Evolutionary conservation across 2,797 vertebrate genomes (phyloP).

Genomic region (Eulemur coronatus): DNA sequence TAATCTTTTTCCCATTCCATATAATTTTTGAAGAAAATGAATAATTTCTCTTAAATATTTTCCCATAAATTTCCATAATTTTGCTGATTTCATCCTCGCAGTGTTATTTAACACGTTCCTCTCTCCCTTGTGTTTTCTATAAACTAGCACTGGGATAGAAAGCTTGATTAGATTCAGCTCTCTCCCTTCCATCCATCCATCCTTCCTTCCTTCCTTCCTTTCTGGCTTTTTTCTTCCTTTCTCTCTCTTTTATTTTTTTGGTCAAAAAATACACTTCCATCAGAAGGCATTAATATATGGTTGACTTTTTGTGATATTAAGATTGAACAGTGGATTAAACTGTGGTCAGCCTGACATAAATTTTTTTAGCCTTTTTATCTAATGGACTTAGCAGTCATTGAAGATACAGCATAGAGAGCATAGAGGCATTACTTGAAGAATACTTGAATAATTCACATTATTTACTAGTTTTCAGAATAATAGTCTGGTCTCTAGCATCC

Average conservation of each 20-base stretch:
- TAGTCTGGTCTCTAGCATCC: not conserved
- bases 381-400: not conserved
- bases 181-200: not conserved
- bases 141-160: not conserved
- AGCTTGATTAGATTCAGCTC: not conserved
- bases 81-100: not conserved
- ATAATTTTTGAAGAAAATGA: not conserved
- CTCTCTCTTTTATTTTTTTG: not conserved
- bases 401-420: not conserved
- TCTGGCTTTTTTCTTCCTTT: not conserved
- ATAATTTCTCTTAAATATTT: not conserved
- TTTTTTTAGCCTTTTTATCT: not conserved
- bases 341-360: not conserved
- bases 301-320: not conserved
- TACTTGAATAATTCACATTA: not conserved
- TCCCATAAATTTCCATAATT: not conserved
- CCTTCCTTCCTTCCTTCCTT: accelerated
- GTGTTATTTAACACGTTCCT: not conserved
- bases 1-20: not conserved
- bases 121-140: not conserved
- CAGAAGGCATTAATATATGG: not conserved
- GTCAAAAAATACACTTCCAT: not conserved
- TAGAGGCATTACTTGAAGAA: not conserved
- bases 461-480: not conserved
- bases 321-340: not conserved